phyloP scores from a whole-genome alignment of 1,140 invertebrate species.

The Periplaneta americana region DNA sequence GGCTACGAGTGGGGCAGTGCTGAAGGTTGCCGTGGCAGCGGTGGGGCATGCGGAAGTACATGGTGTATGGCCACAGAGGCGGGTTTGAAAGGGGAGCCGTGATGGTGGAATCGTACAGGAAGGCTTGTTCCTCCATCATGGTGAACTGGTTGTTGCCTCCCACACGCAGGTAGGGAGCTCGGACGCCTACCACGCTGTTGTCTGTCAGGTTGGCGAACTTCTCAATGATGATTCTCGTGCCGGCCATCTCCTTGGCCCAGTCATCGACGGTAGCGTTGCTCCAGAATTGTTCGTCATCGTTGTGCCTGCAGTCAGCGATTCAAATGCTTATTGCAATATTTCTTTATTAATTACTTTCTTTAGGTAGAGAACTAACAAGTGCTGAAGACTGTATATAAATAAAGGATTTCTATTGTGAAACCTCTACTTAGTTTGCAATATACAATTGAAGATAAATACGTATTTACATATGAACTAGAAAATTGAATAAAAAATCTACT shows the following conservation, averaged over 20 bases:
- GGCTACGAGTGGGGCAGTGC: conserved; percentile 84
- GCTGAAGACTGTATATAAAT: too few species aligned
- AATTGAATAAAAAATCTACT: too few species aligned
- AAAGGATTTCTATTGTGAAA: too few species aligned
- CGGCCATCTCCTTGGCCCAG: conserved; percentile 96
- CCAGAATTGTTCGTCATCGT: conserved; percentile 91
- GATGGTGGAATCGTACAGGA: conserved; percentile 93
- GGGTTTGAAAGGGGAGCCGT: conserved; percentile 88
- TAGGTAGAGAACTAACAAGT: too few species aligned
- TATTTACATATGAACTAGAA: too few species aligned
- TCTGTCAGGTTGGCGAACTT: conserved; percentile 91
- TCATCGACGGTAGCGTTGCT: conserved; percentile 88
- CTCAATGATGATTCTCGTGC: conserved; percentile 87
- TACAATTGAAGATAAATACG: too few species aligned
- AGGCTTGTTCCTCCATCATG: conserved; percentile 96
- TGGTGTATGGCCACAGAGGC: conserved; percentile 94
- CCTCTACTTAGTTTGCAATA: too few species aligned
- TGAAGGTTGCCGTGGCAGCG: conserved; percentile 90
- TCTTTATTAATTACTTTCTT: too few species aligned
- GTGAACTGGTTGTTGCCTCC: conserved; percentile 96
- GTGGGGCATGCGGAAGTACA: conserved; percentile 96
- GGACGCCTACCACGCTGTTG: conserved; percentile 88
- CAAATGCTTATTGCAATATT: too few species aligned
- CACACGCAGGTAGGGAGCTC: conserved; percentile 87
- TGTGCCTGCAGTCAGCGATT: conserved; percentile 58